Conservation (phyloP, 1,140 invertebrate species). For the Tetramorium simillimum region DNA sequence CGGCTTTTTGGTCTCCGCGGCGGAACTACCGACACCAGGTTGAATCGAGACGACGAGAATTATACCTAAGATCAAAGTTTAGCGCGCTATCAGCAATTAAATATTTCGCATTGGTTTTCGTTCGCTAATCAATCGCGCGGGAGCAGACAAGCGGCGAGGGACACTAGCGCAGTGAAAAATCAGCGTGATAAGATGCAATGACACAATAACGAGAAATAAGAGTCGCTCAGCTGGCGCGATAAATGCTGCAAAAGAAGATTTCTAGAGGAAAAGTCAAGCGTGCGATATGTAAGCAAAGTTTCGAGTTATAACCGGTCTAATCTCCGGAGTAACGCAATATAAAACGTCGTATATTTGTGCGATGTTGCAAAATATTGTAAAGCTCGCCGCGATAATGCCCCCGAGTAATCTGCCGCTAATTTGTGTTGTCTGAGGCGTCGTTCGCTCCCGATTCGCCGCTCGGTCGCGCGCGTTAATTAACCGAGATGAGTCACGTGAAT, state of each 20-base stretch:
- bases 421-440: neutral
- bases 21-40: constrained; percentile 87
- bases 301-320: constrained; percentile 43
- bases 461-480: constrained; percentile 23
- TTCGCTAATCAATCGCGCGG: neutral
- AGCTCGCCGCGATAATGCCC: neutral
- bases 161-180: neutral
- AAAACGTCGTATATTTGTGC: constrained; percentile 38
- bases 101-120: neutral
- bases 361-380: constrained; percentile 4
- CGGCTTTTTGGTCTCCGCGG: constrained; percentile 59
- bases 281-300: constrained; percentile 11
- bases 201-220: neutral
- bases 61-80: constrained; percentile 85
- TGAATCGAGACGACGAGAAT: constrained; percentile 90
- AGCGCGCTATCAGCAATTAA: neutral
- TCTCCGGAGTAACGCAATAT: constrained; percentile 4
- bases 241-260: neutral
- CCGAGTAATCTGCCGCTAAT: constrained; percentile 2
- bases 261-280: neutral
- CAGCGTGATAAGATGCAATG: constrained; percentile 7
- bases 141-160: neutral
- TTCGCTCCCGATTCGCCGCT: neutral
- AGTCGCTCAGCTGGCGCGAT: neutral
- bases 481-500: constrained; percentile 43